Percentiles rank a stretch among this genome's conserved stretches.
phyloP scores from a whole-genome alignment of 2,888 invertebrate species.

The Helleia helle region DNA sequence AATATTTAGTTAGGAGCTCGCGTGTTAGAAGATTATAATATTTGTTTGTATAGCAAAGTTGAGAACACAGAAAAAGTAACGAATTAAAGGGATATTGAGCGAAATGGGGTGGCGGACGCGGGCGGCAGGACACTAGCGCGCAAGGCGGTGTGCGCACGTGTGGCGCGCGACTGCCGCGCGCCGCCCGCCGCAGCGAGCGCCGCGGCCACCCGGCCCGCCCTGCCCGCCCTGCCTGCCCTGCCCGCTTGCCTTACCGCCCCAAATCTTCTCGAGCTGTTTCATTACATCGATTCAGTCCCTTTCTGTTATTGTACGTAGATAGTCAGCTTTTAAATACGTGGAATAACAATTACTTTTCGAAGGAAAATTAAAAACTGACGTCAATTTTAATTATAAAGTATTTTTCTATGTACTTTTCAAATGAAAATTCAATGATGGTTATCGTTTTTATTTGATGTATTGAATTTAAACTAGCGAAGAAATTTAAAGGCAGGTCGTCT shows the following conservation, averaged over 20 bases:
- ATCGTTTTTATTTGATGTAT: no score
- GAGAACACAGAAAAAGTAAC: constrained; percentile 13
- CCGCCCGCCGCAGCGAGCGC: constrained; percentile 41
- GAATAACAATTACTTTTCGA: no score
- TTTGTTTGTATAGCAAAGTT: not conserved
- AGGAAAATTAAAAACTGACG: no score
- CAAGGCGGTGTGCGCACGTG: constrained; percentile 63
- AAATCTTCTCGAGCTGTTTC: constrained; percentile 29
- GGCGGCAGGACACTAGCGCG: constrained; percentile 35
- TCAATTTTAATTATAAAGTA: no score
- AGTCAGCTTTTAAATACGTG: constrained; percentile 9
- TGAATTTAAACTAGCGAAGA: no score
- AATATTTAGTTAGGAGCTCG: not conserved
- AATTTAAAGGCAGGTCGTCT: no score
- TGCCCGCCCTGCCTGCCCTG: constrained; percentile 25
- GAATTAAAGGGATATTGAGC: constrained; percentile 39
- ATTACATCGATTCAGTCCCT: constrained; percentile 31
- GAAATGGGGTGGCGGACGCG: constrained; percentile 39
- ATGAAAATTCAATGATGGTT: no score
- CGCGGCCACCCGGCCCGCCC: constrained; percentile 38
- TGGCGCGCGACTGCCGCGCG: constrained; percentile 63
- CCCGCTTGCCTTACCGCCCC: constrained; percentile 19
- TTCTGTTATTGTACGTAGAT: constrained; percentile 26
- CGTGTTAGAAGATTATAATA: not conserved
- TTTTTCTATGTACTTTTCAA: no score